Evolutionary conservation across 2,113 vertebrate genomes (phyloP), one percentile per base, ranked within the genome.

Genomic region (Oreocharis arfaki): DNA sequence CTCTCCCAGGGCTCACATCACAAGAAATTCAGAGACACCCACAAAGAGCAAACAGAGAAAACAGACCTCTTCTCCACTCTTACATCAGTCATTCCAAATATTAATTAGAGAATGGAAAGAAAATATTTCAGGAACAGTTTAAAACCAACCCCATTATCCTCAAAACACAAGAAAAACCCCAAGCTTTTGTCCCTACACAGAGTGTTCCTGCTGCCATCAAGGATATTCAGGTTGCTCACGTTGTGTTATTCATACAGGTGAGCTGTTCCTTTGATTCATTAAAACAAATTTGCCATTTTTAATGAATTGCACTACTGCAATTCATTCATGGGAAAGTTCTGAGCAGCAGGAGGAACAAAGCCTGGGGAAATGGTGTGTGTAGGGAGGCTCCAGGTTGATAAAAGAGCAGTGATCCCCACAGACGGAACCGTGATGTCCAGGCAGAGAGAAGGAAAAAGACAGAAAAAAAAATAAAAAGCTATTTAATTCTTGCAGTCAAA

Each of bases 231-330:
- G 23, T 21, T 56, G 41, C 5, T 18, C 37, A 9, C 0, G 0
- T 0, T 4, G 16, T 16, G 50, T 42, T 79, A n/a, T 18, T 70
- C n/a, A 4, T 0, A 5, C 0, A 33, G 2, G 10, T 33, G 30
- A 37, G 10, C 33, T 46, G 5, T 1, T 42, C 50, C 44, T 44
- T 87, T 61, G 44, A 52, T 44, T 73, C 7, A 39, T 37, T 39
- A 41, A 46, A 7, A 52, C 0, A 20, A 74, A 74, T 28, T 5
- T 44, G 70, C 42, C 46, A 9, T 46, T 92, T 79, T 21, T 44
- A 84, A n/a, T 18, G 42, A 61, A 35, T 3, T 65, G 21, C 26
- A 44, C 26, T n/a, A 7, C 64, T 39, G 24, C n/a, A 56, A 8
- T 37, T 76, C 56, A 42, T 37, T 63, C 3, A 55, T 37, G 69